Conservation (phyloP, 1,140 invertebrate genomes). For the Listronotus oregonensis region DNA sequence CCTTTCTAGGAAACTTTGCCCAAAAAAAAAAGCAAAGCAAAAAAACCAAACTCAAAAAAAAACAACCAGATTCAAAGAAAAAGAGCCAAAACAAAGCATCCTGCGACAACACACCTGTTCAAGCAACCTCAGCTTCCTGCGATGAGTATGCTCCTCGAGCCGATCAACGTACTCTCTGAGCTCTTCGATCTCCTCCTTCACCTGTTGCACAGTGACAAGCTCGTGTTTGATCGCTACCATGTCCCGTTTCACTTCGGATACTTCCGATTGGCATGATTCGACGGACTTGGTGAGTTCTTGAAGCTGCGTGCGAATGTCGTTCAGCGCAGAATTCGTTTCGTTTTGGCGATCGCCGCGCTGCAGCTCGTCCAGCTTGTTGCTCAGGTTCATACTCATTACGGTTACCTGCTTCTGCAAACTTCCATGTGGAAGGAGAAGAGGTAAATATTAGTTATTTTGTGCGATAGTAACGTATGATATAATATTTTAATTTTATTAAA, state of each 20-base stretch:
- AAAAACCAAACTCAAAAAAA: background rate
- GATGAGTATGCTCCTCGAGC: constrained; percentile 85
- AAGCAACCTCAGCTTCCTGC: constrained; percentile 81
- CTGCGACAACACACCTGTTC: constrained; percentile 73
- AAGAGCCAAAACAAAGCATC: background rate
- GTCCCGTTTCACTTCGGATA: constrained; percentile 88
- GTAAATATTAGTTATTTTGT: too few relatives aligned
- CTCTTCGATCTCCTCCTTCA: constrained; percentile 92
- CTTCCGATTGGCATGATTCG: constrained; percentile 90
- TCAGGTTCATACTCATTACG: constrained; percentile 94
- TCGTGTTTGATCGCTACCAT: constrained; percentile 94
- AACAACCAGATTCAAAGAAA: background rate
- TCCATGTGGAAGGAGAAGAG: constrained; percentile 34
- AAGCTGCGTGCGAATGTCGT: constrained; percentile 86
- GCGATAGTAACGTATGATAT: too few relatives aligned
- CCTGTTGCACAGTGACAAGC: constrained; percentile 88
- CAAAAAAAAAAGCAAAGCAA: too few relatives aligned
- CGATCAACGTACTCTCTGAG: constrained; percentile 87
- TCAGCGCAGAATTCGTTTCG: constrained; percentile 87
- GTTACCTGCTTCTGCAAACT: constrained; percentile 95
- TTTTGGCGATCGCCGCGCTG: constrained; percentile 79
- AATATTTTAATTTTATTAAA: too few relatives aligned
- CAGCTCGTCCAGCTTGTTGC: constrained; percentile 88
- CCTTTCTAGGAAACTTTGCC: too few relatives aligned
- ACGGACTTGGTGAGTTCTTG: constrained; percentile 91